phyloP scores from a whole-genome alignment of 2,113 vertebrate genomes.

The Myxocyprinus asiaticus region DNA sequence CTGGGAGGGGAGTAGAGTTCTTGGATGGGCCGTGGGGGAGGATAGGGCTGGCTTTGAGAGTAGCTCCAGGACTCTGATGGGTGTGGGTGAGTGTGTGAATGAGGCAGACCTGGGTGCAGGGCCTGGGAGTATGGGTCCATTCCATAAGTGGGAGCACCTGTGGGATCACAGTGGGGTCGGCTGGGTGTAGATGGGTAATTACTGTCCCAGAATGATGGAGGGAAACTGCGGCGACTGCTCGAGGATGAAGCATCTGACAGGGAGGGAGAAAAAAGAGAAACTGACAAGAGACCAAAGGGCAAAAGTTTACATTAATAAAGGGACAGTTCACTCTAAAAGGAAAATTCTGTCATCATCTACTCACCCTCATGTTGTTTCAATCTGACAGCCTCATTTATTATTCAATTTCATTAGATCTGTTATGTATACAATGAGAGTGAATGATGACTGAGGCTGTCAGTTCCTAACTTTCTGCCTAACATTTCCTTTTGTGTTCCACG shows the following conservation, averaged over 20 bases:
- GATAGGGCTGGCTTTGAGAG: conserved; percentile 73
- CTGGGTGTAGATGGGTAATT: conserved; percentile 73
- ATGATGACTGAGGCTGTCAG: too few species aligned
- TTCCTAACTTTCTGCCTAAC: too few species aligned
- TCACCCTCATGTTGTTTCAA: too few species aligned
- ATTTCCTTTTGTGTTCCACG: too few species aligned
- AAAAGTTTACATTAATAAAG: too few species aligned
- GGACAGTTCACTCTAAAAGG: too few species aligned
- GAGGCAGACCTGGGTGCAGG: conserved; percentile 74
- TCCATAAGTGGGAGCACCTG: conserved; percentile 64
- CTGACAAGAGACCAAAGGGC: too few species aligned
- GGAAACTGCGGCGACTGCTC: conserved; percentile 73
- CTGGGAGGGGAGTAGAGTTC: conserved; percentile 78
- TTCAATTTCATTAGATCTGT: too few species aligned
- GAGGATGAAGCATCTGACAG: conserved; percentile 68
- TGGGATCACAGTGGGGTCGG: conserved; percentile 69
- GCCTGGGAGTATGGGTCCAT: conserved; percentile 76
- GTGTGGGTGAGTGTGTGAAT: conserved; percentile 63
- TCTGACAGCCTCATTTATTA: too few species aligned
- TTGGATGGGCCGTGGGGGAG: conserved; percentile 73
- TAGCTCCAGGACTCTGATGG: conserved; percentile 77
- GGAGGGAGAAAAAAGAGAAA: background rate
- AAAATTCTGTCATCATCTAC: too few species aligned
- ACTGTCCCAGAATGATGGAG: conserved; percentile 83
- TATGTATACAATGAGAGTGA: too few species aligned